phyloP scores from a whole-genome alignment of 2,113 vertebrate genomes.

The Cebidichthys violaceus region DNA sequence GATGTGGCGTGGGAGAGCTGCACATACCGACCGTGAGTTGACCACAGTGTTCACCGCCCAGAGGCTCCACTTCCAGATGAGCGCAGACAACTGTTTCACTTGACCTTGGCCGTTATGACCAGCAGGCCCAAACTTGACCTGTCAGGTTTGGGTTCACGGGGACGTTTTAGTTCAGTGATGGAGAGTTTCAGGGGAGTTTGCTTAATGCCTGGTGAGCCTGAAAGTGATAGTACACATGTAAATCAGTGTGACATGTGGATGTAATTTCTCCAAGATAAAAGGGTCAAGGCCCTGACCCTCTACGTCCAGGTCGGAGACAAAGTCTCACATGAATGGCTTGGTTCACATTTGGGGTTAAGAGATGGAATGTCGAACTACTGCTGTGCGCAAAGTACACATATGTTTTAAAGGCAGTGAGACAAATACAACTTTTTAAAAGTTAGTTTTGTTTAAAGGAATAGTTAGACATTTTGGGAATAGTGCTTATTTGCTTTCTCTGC shows the following conservation, averaged over 20 bases:
- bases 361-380: conserved; percentile 9
- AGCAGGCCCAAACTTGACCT: conserved; percentile 47
- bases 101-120: conserved; percentile 58
- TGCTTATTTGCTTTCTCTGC: neutral
- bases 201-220: conserved; percentile 31
- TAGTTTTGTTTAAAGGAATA: conserved; percentile 1
- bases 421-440: conserved; percentile 30
- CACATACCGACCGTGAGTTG: conserved; percentile 52
- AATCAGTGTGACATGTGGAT: conserved; percentile 57
- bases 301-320: conserved; percentile 20
- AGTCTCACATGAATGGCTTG: conserved; percentile 17
- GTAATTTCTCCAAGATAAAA: conserved; percentile 59
- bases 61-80: conserved; percentile 63
- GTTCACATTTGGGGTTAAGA: conserved; percentile 32
- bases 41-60: conserved; percentile 45
- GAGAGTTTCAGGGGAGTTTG: conserved; percentile 34
- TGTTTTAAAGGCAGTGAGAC: conserved; percentile 7
- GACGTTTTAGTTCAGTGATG: conserved; percentile 48
- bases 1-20: conserved; percentile 55
- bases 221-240: conserved; percentile 43
- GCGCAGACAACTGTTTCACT: conserved; percentile 64
- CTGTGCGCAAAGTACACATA: neutral
- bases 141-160: conserved; percentile 45
- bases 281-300: conserved; percentile 41
- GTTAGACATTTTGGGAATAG: neutral